Evolutionary conservation across 2,888 invertebrate species (phyloP), one percentile per base, ranked within the genome.

Genomic region (Tortricodes alternella): DNA sequence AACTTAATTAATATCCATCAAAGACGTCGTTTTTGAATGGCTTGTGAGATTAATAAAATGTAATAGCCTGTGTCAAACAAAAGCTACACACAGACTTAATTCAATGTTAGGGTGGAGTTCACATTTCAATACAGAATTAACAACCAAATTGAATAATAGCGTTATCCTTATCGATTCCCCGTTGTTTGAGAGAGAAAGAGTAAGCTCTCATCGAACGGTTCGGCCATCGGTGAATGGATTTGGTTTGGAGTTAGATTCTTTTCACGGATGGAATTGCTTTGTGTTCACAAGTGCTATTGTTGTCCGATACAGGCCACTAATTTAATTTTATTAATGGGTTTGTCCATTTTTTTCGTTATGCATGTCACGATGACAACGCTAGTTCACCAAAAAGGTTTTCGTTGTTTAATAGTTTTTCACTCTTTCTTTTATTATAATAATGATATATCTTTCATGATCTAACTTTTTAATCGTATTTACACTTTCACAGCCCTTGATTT

Each of bases 311-410:
- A 65, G 66, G 60, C 69, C 72, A 71, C 75, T 82, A 80, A 83
- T 79, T 80, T 74, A 83, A 82, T 84, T 83, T 77, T 72, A 72
- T 77, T 80, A 83, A 83, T 82, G 77, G 78, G 58, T 67, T 60
- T 65, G 70, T 64, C 70, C 61, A 70, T 76, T 71, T 69, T 68
- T 62, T 52, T 60, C 52, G 51, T 39, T 57, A 43, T 50, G 49
- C 60, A 53, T 61, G 59, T 62, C 60, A 56, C 56, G 59, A 62
- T 55, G 48, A 44, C 51, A 59, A 61, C 46, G 9, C 13, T 29
- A 15, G 23, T 18, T 23, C 8, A 13, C n/a, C n/a, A 21, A 52
- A 15, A 4, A 19, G 21, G 4, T 41, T 39, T 41, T 41, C 5
- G 4, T 18, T 19, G 5, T n/a, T 8, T 9, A 34, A 18, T 19